Evolutionary conservation across 2,797 vertebrate species (phyloP).

Genomic region (Lophura swinhoii): DNA sequence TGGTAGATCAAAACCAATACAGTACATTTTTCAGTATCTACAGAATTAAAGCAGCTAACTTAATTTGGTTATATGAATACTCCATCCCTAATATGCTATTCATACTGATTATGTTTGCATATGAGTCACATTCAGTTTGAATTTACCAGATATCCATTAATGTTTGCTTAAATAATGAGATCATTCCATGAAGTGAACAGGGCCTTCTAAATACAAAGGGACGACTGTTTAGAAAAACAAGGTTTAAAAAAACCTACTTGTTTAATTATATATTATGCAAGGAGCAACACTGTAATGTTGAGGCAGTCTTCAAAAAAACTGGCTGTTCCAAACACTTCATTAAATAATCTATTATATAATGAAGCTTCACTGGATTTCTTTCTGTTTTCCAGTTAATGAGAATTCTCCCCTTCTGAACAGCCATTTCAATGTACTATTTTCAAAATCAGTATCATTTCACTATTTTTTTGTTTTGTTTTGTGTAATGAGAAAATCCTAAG

Average conservation of each 20-base stretch:
- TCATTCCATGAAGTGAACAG: conserved; percentile 35
- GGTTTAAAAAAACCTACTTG: not conserved
- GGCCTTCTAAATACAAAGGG: conserved; percentile 37
- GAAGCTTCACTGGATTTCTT: not conserved
- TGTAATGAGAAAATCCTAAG: not conserved
- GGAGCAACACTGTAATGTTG: not conserved
- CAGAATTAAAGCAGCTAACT: not conserved
- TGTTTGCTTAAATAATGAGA: conserved; percentile 51
- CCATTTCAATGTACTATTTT: not conserved
- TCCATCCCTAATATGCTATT: not conserved
- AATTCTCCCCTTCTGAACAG: not conserved
- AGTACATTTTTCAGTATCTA: not conserved
- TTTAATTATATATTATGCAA: not conserved
- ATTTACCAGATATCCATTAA: conserved; percentile 37
- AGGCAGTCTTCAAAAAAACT: not conserved
- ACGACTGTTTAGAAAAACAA: conserved; percentile 11
- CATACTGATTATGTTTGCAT: conserved; percentile 25
- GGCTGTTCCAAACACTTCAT: not conserved
- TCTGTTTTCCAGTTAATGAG: not conserved
- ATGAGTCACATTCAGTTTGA: conserved; percentile 18
- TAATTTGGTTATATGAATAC: not conserved
- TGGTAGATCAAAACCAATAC: not conserved
- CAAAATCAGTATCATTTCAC: not conserved
- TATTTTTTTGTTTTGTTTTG: not conserved
- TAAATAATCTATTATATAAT: not conserved